A percentile compares a stretch with the other conserved stretches of the same genome.
phyloP scores from a whole-genome alignment of 1,140 invertebrate genomes.

The Zaprionus lachaisei region DNA sequence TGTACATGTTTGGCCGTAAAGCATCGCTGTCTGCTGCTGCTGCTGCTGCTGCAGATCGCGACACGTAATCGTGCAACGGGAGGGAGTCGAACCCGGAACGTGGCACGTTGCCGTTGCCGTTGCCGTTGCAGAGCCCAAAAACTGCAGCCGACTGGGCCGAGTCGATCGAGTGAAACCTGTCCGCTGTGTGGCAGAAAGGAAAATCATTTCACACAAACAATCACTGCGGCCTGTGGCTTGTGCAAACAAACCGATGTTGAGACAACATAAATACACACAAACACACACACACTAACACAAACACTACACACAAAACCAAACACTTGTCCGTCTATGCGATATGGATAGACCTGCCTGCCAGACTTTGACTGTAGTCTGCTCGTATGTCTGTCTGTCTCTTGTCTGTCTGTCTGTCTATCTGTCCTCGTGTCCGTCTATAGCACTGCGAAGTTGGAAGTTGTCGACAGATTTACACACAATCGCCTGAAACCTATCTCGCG shows the following conservation, averaged over 20 bases:
- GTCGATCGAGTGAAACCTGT: conserved; percentile 73
- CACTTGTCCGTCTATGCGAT: conserved; percentile 36
- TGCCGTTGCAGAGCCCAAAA: conserved; percentile 41
- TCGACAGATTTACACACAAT: conserved; percentile 78
- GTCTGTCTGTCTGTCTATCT: conserved; percentile 8
- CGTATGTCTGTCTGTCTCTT: conserved; percentile 13
- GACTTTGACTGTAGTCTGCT: not conserved
- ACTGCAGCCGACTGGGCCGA: conserved; percentile 19
- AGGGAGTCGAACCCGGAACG: conserved; percentile 75
- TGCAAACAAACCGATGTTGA: conserved; percentile 62
- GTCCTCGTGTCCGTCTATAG: conserved; percentile 44
- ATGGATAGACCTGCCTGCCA: conserved; percentile 17
- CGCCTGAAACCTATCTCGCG: conserved; percentile 47
- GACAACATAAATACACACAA: conserved; percentile 55
- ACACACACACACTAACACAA: conserved; percentile 14
- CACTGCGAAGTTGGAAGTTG: conserved; percentile 56
- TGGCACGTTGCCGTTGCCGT: conserved; percentile 57
- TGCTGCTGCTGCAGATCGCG: conserved; percentile 14
- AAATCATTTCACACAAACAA: conserved; percentile 75
- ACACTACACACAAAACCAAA: conserved; percentile 33
- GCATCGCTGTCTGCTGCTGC: conserved; percentile 59
- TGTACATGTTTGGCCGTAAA: conserved; percentile 44
- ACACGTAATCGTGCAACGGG: conserved; percentile 74
- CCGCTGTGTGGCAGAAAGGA: conserved; percentile 66
- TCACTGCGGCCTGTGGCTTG: conserved; percentile 57